Evolutionary conservation across 2,113 vertebrate species (phyloP).

Genomic region (Panurus biarmicus): DNA sequence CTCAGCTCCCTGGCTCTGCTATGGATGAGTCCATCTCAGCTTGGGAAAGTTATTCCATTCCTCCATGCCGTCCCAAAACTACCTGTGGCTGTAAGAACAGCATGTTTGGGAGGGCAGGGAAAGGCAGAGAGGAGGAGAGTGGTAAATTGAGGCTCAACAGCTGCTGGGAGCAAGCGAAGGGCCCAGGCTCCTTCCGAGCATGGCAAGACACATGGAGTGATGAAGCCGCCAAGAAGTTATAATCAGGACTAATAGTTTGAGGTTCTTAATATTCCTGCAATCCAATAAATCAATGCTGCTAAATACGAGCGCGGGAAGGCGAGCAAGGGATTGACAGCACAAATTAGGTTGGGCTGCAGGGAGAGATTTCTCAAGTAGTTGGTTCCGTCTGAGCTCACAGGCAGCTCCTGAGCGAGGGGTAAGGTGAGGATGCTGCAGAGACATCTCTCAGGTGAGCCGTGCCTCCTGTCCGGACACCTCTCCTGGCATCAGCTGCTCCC

Average conservation of each 20-base stretch:
- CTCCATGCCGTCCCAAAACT: background rate
- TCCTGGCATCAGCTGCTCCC: background rate
- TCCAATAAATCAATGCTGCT: slow-evolving; percentile 32
- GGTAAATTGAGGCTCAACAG: background rate
- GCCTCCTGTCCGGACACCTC: background rate
- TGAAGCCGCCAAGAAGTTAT: slow-evolving; percentile 4
- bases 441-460: background rate
- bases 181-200: background rate
- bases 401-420: background rate
- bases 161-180: background rate
- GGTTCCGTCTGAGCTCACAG: slow-evolving; percentile 8
- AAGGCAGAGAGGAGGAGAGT: background rate
- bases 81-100: background rate
- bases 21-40: background rate
- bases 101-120: rapidly evolving
- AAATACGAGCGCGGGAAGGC: slow-evolving; percentile 5
- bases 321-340: background rate
- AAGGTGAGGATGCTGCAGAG: background rate
- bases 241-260: slow-evolving; percentile 43
- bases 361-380: background rate
- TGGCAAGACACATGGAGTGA: background rate
- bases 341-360: background rate
- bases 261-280: slow-evolving; percentile 46
- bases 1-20: background rate
- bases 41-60: background rate